Base-by-base conservation (phyloP, 2,113 vertebrate species). In the Ranitomeya imitator region DNA sequence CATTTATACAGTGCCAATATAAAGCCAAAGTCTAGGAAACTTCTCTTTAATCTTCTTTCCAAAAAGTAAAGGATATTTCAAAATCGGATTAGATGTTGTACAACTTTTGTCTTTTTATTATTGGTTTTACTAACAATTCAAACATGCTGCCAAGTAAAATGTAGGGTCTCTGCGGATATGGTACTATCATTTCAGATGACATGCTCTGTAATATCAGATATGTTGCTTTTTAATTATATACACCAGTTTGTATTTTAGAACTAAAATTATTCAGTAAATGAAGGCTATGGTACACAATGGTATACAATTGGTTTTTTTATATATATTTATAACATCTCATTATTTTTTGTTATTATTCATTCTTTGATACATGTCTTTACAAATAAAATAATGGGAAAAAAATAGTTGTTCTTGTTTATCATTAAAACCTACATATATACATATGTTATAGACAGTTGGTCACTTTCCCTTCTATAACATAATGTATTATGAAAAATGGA, bases 201-300 rank as follows among this genome's bases (percentile, higher is more conserved):
- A 74, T 60, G 52, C 84, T 85, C 54, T 85, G 26, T 45, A 76
- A 85, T 77, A 51, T 12, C 31, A 60, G 31, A 85, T 77, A 77
- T 73, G 59, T 61, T n/a, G 84, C 55, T 60, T 59, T 57, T 78
- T 63, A 86, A 78, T 79, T 63, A 86, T 52, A 86, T 65, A 86
- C 19, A 86, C 15, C 60, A 61, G 37, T 54, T 63, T 79, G 59
- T 86, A 51, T 78, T 60, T 63, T 71, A 67, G 85, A 79, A 79
- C 13, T n/a, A 79, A 80, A 87, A 71, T 80, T 71, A n/a, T 69
- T 87, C 31, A 37, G 60, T 69, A 67, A 80, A 87, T 51, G 15
- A 55, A 79, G 51, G 15, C 73, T 79, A 69, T 80, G 77, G 4
- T 71, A 71, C 52, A 10, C 45, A 18, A 71, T 37, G 71, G 76